These are phyloP conservation scores for Limosa lapponica DNA, from an alignment of 2,797 vertebrate species.

Conservation along the genomic window DNA sequence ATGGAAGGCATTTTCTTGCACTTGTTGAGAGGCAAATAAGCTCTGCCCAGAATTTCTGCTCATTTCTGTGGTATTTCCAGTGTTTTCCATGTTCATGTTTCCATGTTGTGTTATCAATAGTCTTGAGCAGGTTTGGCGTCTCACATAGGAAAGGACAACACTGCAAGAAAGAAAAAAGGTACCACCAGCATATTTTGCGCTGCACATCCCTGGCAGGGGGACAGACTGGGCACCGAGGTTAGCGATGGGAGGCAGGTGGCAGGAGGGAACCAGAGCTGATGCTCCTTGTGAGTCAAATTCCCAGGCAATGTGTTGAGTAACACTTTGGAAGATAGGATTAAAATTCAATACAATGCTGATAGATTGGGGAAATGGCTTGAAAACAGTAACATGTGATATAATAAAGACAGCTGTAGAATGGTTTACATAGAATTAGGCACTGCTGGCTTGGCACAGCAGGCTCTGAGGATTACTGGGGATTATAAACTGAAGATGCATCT, in stretches of 20 bases:
- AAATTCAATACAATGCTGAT: background rate
- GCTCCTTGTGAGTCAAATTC: background rate
- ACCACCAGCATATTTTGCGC: background rate
- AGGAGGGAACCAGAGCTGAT: background rate
- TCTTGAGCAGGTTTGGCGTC: background rate
- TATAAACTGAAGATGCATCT: conserved; percentile 27
- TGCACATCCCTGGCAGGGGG: background rate
- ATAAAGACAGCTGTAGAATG: conserved; percentile 26
- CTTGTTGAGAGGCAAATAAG: background rate
- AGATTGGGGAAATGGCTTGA: conserved; percentile 19
- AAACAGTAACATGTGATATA: background rate
- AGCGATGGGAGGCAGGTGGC: background rate
- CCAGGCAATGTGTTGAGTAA: background rate
- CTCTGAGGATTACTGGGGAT: conserved; percentile 40
- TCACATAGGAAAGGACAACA: background rate
- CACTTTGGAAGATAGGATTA: background rate
- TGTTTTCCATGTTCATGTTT: background rate
- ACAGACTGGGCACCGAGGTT: fast-evolving
- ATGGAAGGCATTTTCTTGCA: background rate
- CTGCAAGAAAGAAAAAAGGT: background rate
- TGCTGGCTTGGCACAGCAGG: conserved; percentile 31
- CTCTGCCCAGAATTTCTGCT: background rate
- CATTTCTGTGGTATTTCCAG: background rate
- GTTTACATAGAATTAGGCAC: conserved; percentile 11
- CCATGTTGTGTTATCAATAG: too few relatives aligned